Base-by-base conservation (phyloP, 2,888 invertebrate species). In the Synergus itoensis region DNA sequence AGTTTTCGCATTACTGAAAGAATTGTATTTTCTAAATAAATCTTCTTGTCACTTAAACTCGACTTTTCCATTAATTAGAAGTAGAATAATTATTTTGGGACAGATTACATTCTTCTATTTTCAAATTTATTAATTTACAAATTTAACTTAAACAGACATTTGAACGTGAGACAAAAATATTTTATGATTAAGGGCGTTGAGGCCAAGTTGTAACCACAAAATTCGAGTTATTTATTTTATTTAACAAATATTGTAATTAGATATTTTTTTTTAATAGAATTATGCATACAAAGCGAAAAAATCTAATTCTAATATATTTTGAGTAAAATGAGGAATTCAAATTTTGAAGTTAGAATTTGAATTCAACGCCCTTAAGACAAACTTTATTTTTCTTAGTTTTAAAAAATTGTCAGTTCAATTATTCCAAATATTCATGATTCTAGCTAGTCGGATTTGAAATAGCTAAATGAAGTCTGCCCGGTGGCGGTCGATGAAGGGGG, bases 391-490 rank as follows among this genome's bases (percentile, higher is more conserved):
- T 21, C 11, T 62, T 62, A 12, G 7, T 28, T 3, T 18, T 14
- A 11, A 62, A 62, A 62, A 28, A 28, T 14, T 14, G 18, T 62
- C 5, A 28, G 21, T 11, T 28, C 12, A 62, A 11, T 62, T 9
- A 14, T 14, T 12, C 14, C 5, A 62, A 62, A 21, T 62, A 62
- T 28, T 62, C 12, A 12, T 28, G 5, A 62, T 41, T 14, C 84
- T 63, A 85, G 82, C 81, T 73, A 78, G 79, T 84, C 16, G 82
- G 76, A 82, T 84, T 82, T 41, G 85, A 79, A 62, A 89, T 86
- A 57, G 79, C 81, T 21, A 86, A 85, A 79, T 88, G 89, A 64
- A 89, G 83, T 83, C 89, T 84, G 11, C 87, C 80, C 16, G 84
- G 81, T 4, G 85, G 77, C 18, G 85, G 84, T 43, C 84, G 82